Evolutionary conservation across 2,888 invertebrate species (phyloP), one percentile per base, ranked within the genome.

Genomic region (Sminthurides aquaticus): DNA sequence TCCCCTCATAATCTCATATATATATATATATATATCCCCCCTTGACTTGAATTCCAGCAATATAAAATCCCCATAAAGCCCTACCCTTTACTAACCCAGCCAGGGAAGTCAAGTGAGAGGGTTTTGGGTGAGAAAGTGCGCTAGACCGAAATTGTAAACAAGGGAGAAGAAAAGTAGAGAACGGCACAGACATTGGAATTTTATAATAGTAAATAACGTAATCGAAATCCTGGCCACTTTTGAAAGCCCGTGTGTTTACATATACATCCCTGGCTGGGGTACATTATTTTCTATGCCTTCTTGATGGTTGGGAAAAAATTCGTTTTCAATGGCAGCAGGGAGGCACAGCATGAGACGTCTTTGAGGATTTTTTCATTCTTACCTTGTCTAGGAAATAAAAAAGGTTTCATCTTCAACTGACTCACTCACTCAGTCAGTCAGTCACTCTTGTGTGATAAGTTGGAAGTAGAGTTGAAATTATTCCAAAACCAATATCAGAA

Each of bases 251-350:
- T 34, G 5, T 15, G 43, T 34, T 34, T 34, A 34, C 43, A 5
- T 34, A 11, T 15, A 34, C 8, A 5, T 34, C 43, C n/a, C n/a
- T n/a, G n/a, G n/a, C n/a, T n/a, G n/a, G n/a, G n/a, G n/a, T n/a
- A 34, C 15, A 34, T 34, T 34, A 34, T 5, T 5, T 34, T 15
- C 43, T 34, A 15, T 34, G 5, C 43, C 43, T 11, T 11, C 43
- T 15, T 5, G 5, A 34, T 34, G 43, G 8, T 34, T 22, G 22
- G 60, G 66, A 71, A 73, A 72, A 74, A 73, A 74, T 71, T 74
- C 74, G 72, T 74, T 74, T 74, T 74, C 71, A 73, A 73, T 74
- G 72, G 73, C 74, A 74, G 74, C 74, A 71, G 74, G 74, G 74
- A 73, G 67, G 71, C 74, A 67, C 73, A 74, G 74, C 74, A 68